A percentile compares a stretch with the other conserved stretches of the same genome.
Evolutionary conservation across 2,113 vertebrate genomes (phyloP).

Genomic region (Camelus bactrianus): DNA sequence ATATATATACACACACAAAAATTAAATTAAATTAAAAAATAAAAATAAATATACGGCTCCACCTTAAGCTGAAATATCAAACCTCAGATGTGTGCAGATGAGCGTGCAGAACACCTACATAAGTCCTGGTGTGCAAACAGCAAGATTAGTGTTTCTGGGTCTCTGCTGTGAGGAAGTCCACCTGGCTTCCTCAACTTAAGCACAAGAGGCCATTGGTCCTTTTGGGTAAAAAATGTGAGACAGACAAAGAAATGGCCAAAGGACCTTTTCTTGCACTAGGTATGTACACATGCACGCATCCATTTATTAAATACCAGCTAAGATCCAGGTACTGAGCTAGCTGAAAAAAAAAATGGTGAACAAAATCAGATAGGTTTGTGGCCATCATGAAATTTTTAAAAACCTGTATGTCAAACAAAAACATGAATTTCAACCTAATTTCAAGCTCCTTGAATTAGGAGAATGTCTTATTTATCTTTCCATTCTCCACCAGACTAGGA

Average conservation of each 20-base stretch:
- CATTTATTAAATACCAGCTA: neutral
- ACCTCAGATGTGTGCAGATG: neutral
- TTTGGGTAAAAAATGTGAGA: neutral
- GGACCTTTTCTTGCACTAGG: neutral
- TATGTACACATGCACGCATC: neutral
- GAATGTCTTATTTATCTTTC: neutral
- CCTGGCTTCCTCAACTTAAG: neutral
- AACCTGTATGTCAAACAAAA: neutral
- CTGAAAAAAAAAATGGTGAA: neutral
- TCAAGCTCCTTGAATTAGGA: neutral
- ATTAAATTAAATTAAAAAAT: too few relatives aligned
- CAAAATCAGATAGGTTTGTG: neutral
- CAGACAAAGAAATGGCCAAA: neutral
- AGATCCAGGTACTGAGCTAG: neutral
- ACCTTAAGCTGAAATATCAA: constrained; percentile 10
- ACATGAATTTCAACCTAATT: neutral
- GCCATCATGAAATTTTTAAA: neutral
- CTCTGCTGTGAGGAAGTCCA: neutral
- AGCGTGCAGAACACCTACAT: neutral
- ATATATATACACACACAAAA: too few relatives aligned
- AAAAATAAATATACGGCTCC: neutral
- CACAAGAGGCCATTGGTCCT: neutral
- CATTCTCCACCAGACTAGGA: neutral
- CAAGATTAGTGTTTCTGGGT: neutral
- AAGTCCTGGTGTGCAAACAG: neutral